phyloP scores from a whole-genome alignment of 2,888 invertebrate genomes.

The Spilosoma lubricipeda region DNA sequence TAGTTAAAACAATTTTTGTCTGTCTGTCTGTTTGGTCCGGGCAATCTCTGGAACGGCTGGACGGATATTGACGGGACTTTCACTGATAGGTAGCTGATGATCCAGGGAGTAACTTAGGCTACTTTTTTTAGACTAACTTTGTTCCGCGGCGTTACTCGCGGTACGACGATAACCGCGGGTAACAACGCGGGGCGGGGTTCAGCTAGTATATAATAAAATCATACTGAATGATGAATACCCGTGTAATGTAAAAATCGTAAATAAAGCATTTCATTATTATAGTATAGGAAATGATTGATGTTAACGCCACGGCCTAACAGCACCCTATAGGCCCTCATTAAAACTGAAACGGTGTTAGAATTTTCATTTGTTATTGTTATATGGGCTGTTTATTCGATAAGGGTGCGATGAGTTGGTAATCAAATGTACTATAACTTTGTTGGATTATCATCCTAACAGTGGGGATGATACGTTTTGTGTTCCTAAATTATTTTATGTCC shows the following conservation, averaged over 20 bases:
- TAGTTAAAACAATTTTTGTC: too few species aligned
- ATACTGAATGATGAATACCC: constrained; percentile 3
- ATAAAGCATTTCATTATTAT: constrained; percentile 1
- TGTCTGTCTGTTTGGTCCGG: too few species aligned
- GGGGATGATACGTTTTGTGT: background rate
- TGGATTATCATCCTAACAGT: constrained; percentile 21
- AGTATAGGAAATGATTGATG: constrained; percentile 17
- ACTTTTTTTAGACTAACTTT: too few species aligned
- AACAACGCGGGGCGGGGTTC: too few species aligned
- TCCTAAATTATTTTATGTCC: background rate
- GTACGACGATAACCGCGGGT: too few species aligned
- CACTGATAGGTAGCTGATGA: too few species aligned
- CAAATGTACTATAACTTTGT: constrained; percentile 27
- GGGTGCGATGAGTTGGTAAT: constrained; percentile 19
- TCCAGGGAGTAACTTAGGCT: too few species aligned
- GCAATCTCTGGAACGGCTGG: too few species aligned
- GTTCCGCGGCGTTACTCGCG: too few species aligned
- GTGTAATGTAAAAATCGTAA: background rate
- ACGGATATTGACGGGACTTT: too few species aligned
- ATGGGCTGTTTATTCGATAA: constrained; percentile 25
- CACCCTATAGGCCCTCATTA: constrained; percentile 22
- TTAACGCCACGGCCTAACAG: constrained; percentile 1
- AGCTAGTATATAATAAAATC: background rate
- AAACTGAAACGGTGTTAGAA: constrained; percentile 23
- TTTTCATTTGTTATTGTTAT: constrained; percentile 28